phyloP scores from a whole-genome alignment of 2,888 invertebrate genomes.

The Tetramorium bicarinatum region DNA sequence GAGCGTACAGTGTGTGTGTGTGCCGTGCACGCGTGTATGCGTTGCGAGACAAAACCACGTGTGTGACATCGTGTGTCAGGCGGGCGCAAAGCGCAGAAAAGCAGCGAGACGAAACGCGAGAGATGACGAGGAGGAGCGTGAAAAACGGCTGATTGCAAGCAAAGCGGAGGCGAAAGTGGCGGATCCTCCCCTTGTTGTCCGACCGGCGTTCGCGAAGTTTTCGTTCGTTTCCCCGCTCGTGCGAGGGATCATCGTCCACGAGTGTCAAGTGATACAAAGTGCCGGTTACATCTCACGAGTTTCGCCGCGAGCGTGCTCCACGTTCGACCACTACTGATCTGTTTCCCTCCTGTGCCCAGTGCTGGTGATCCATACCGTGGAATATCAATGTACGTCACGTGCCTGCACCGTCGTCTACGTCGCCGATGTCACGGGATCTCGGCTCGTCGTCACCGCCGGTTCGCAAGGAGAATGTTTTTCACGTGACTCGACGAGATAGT shows the following conservation, averaged over 20 bases:
- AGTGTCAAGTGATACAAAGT: constrained; percentile 75
- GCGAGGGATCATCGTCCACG: constrained; percentile 57
- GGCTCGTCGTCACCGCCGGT: constrained; percentile 76
- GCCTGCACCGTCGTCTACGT: constrained; percentile 76
- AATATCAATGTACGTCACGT: constrained; percentile 82
- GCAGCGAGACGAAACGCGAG: constrained; percentile 20
- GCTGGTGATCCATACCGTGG: constrained; percentile 68
- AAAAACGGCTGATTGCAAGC: constrained; percentile 53
- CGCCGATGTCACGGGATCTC: constrained; percentile 78
- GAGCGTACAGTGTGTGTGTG: not conserved
- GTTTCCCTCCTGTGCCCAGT: constrained; percentile 64
- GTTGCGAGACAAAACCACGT: constrained; percentile 25
- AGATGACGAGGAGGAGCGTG: constrained; percentile 38
- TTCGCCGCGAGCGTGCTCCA: constrained; percentile 35
- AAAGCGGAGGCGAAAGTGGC: not conserved
- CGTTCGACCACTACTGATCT: constrained; percentile 60
- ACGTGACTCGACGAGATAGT: constrained; percentile 81
- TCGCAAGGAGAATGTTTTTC: constrained; percentile 77
- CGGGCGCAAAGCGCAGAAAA: not conserved
- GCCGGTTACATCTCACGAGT: constrained; percentile 34
- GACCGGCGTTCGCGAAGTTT: not conserved
- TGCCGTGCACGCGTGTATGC: constrained; percentile 14
- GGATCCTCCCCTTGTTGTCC: not conserved
- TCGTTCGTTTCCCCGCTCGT: not conserved
- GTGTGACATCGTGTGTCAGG: constrained; percentile 32